Percentiles rank a stretch among this genome's conserved stretches.
Evolutionary conservation across 2,888 invertebrate species (phyloP).

Genomic region (Uropetala carovei): DNA sequence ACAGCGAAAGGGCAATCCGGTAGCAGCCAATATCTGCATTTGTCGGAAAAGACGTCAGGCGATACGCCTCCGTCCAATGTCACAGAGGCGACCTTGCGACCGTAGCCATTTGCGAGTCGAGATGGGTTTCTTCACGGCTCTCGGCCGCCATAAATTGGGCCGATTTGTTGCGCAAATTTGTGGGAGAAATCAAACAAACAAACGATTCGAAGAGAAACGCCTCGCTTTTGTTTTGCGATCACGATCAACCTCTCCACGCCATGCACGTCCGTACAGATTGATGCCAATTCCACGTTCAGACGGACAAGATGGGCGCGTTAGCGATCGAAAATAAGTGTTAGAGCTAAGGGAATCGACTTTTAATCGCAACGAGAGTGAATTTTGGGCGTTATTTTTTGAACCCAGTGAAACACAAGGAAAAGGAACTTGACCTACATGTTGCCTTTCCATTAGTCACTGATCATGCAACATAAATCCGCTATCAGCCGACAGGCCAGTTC

Average conservation of each 20-base stretch:
- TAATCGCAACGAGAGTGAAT: neutral
- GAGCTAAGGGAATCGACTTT: too few species aligned
- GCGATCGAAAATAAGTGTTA: too few species aligned
- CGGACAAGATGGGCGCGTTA: too few species aligned
- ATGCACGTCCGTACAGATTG: neutral
- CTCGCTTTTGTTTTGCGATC: neutral
- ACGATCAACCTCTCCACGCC: neutral
- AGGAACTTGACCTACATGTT: constrained; percentile 1
- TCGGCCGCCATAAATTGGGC: neutral
- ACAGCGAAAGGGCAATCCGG: constrained; percentile 4
- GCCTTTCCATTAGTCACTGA: neutral
- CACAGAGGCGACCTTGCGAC: constrained; percentile 49
- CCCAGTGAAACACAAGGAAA: neutral
- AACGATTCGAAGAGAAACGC: neutral
- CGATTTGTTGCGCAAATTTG: constrained; percentile 11
- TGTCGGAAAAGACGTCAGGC: constrained; percentile 25
- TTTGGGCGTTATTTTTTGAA: neutral
- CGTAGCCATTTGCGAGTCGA: neutral
- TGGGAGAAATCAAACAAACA: constrained; percentile 15
- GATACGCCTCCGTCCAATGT: constrained; percentile 54
- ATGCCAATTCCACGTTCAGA: too few species aligned
- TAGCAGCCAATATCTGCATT: constrained; percentile 34
- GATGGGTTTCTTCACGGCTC: neutral
- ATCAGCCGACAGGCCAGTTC: neutral
- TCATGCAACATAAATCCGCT: neutral